Base-by-base conservation (phyloP, 2,888 invertebrate genomes). In the Oscheius sp. region DNA sequence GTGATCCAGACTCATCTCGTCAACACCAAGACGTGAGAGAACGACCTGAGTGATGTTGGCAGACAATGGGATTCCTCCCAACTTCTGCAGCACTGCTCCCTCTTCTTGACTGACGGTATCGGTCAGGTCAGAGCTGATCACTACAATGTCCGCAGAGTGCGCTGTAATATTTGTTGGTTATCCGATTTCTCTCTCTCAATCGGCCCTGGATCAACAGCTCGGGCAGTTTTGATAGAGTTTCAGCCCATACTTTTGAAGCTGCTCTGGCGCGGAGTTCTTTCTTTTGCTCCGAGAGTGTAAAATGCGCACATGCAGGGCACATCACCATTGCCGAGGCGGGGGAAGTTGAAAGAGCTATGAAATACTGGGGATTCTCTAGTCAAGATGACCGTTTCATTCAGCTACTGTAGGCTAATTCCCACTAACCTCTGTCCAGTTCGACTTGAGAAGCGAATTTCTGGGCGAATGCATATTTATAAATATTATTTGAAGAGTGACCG, bases 1-100 rank as follows among this genome's bases (percentile, higher is more conserved):
- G 21, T 84, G 79, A 37, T 78, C 76, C 48, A 82, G 68, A 55
- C 75, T 77, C 78, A 85, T 75, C 13, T 76, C 53, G n/a, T 81
- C 74, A 4, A 75, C 65, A 32, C 75, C 73, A 4, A 75, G 62
- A 13, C 51, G 74, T 10, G 79, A 75, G 58, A 80, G 65, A 33
- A 79, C 80, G 9, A 84, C 55, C 5, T 80, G 77, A 0, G 77
- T 70, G 37, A 77, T 63, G 62, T 80, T 79, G 13, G 37, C 47
- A 1, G n/a, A 21, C 55, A 60, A 13, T 4, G 59, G 60, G 47
- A 65, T 9, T 21, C 48, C 59, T 33, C 57, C 60, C 9, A 55
- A 21, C 5, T 48, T 57, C 11, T 42, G 48, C 35, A 53, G 42
- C 11, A 42, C 11, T 29, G 65, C 29, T 42, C 73, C 55, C 57